Evolutionary conservation across 2,113 vertebrate species (phyloP).

Genomic region (Labeo rohita): DNA sequence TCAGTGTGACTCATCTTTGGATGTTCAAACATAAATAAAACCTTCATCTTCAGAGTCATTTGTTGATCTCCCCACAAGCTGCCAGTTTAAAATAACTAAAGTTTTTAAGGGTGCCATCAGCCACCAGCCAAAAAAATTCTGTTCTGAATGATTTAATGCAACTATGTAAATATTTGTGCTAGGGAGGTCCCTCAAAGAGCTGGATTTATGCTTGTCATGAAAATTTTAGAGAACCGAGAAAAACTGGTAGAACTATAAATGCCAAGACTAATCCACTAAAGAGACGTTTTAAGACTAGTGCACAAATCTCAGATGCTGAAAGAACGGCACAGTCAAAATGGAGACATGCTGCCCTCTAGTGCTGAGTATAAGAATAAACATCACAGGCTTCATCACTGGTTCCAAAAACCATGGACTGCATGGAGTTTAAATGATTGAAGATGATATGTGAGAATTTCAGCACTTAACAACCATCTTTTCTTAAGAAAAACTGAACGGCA

Average conservation of each 20-base stretch:
- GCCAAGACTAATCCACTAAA: background rate
- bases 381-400: background rate
- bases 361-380: slow-evolving; percentile 37
- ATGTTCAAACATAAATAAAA: background rate
- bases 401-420: background rate
- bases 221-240: background rate
- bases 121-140: background rate
- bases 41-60: background rate
- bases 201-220: background rate
- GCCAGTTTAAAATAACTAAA: background rate
- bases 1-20: background rate
- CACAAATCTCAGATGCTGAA: background rate
- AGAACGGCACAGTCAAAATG: background rate
- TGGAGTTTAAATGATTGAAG: background rate
- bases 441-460: background rate
- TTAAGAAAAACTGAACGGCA: background rate
- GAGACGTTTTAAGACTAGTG: background rate
- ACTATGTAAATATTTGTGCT: background rate
- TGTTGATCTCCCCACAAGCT: background rate
- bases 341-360: slow-evolving; percentile 53
- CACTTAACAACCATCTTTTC: background rate
- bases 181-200: background rate
- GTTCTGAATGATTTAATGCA: background rate
- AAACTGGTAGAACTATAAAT: slow-evolving; percentile 1
- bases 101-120: background rate